Percentiles rank a stretch among this genome's conserved stretches.
Conservation (phyloP, 2,888 invertebrate species). For the Malachius bipustulatus region DNA sequence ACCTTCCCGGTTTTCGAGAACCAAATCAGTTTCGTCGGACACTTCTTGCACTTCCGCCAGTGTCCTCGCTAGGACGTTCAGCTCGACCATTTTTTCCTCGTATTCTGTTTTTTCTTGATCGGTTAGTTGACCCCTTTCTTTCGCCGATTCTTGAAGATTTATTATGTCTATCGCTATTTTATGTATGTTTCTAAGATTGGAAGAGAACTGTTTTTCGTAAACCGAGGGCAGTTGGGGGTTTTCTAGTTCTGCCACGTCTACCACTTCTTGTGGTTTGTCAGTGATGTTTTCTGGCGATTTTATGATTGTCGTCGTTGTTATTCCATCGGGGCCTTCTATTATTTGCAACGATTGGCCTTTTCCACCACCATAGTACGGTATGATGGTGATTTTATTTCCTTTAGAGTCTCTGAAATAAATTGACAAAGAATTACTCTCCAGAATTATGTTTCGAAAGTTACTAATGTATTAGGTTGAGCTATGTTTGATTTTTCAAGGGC, state of each 20-base stretch:
- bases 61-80: constrained; percentile 30
- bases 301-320: constrained; percentile 32
- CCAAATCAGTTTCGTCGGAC: constrained; percentile 23
- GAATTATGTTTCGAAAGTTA: too few species aligned
- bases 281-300: constrained; percentile 28
- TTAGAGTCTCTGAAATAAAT: constrained; percentile 2
- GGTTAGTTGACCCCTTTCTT: constrained; percentile 44
- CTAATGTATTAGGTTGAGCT: too few species aligned
- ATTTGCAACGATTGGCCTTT: constrained; percentile 57
- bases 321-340: constrained; percentile 42
- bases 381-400: constrained; percentile 28
- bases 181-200: constrained; percentile 47
- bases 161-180: constrained; percentile 46
- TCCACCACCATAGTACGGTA: constrained; percentile 62
- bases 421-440: too few species aligned
- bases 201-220: constrained; percentile 34
- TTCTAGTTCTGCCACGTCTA: constrained; percentile 27
- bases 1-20: constrained; percentile 26
- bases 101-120: constrained; percentile 45
- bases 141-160: constrained; percentile 49
- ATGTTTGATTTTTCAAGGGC: too few species aligned
- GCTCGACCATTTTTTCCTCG: constrained; percentile 41
- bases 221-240: constrained; percentile 30
- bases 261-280: constrained; percentile 14
- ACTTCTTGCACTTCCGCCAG: constrained; percentile 29